These are phyloP conservation scores for Pandemis cinnamomeana DNA, from an alignment of 2,888 invertebrate genomes.

Conservation along the genomic window DNA sequence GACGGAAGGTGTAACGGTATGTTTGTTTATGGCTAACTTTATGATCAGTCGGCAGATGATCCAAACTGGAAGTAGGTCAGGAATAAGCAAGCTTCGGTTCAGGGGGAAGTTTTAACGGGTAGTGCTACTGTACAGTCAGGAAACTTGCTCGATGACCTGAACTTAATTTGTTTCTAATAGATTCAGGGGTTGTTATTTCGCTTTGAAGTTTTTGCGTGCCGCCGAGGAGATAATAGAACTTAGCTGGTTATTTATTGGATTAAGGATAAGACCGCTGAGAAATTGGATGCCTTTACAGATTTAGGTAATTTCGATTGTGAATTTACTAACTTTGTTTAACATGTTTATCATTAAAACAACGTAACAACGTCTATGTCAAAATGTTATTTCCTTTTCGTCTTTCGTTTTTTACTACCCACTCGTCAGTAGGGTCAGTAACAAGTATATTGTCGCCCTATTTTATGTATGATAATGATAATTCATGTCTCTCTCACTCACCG, in stretches of 20 bases:
- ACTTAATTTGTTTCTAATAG: conserved; percentile 17
- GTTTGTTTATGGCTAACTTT: conserved; percentile 29
- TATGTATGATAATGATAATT: background rate
- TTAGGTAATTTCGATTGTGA: background rate
- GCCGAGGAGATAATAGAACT: background rate
- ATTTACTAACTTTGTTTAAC: background rate
- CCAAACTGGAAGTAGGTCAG: conserved; percentile 30
- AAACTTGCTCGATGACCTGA: conserved; percentile 12
- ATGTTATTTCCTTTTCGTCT: too few species aligned
- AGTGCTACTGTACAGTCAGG: conserved; percentile 10
- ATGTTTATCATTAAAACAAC: too few species aligned
- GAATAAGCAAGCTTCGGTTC: conserved; percentile 17
- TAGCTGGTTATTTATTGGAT: conserved; percentile 1
- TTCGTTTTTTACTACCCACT: background rate
- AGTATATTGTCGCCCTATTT: background rate
- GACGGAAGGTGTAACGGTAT: conserved; percentile 33
- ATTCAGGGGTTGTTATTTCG: background rate
- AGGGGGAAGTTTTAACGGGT: conserved; percentile 21
- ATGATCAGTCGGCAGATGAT: conserved; percentile 26
- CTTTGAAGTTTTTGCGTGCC: conserved; percentile 4
- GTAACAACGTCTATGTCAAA: too few species aligned
- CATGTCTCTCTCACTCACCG: background rate
- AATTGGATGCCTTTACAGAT: background rate
- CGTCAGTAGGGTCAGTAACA: background rate
- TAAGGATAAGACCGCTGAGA: background rate